These are phyloP conservation scores for Imbricaverruca yamaguchii DNA, from an alignment of 2,888 invertebrate species.

Conservation along the genomic window DNA sequence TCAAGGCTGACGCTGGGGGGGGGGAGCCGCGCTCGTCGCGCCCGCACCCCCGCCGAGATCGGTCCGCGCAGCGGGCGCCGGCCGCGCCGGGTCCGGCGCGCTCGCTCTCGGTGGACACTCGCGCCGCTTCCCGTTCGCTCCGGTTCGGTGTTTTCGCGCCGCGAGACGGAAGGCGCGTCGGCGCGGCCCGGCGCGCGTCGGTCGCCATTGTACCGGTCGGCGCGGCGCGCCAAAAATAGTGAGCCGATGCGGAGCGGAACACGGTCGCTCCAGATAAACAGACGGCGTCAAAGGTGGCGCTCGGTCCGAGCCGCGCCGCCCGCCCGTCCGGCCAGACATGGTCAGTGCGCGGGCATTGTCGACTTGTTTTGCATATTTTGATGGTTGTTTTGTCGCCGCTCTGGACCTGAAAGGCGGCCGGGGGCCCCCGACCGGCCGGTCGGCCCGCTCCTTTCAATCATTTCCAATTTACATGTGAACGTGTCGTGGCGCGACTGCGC, in stretches of 20 bases:
- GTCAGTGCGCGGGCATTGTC: conserved; percentile 4
- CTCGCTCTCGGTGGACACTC: too few relatives aligned
- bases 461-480: conserved; percentile 18
- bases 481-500: not conserved
- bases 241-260: not conserved
- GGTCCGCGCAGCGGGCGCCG: not conserved
- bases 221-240: conserved; percentile 1
- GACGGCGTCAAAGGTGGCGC: conserved; percentile 7
- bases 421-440: not conserved
- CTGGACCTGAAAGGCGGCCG: not conserved
- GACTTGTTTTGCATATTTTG: conserved; percentile 22
- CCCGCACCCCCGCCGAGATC: not conserved
- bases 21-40: not conserved
- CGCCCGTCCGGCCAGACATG: not conserved
- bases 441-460: conserved; percentile 12
- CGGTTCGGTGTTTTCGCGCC: not conserved
- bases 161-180: not conserved
- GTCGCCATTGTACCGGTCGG: not conserved
- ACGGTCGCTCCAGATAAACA: conserved; percentile 11
- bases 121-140: not conserved
- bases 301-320: not conserved
- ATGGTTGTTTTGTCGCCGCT: conserved; percentile 13
- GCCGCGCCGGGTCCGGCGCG: too few relatives aligned
- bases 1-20: not conserved
- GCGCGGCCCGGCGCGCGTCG: not conserved